These are phyloP conservation scores for Eristalis intricaria DNA, from an alignment of 2,888 invertebrate species.

Conservation along the genomic window DNA sequence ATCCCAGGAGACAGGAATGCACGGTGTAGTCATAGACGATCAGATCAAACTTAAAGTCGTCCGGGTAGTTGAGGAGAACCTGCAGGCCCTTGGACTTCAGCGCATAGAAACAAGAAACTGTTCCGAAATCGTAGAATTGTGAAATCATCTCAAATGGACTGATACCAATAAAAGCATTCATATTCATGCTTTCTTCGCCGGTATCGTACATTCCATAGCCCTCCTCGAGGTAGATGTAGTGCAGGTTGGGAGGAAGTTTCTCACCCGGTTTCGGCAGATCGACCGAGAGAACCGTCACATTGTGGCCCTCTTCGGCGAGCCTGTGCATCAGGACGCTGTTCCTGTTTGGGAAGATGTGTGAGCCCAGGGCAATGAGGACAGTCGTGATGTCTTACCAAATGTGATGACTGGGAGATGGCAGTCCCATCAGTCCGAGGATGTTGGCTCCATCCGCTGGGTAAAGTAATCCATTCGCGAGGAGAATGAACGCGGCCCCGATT, in stretches of 20 bases:
- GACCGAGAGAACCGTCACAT: constrained; percentile 74
- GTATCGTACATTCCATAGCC: constrained; percentile 65
- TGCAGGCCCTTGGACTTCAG: constrained; percentile 73
- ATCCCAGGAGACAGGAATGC: constrained; percentile 76
- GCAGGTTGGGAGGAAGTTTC: constrained; percentile 72
- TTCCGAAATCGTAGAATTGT: constrained; percentile 61
- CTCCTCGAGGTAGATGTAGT: constrained; percentile 75
- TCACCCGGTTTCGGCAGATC: constrained; percentile 72
- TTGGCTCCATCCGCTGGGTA: constrained; percentile 54
- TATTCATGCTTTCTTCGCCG: constrained; percentile 20
- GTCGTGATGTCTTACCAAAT: constrained; percentile 73
- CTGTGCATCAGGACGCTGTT: constrained; percentile 73
- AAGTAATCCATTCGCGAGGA: neutral
- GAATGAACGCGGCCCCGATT: neutral
- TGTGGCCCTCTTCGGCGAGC: constrained; percentile 74
- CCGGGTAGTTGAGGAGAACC: constrained; percentile 75
- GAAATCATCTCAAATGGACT: constrained; percentile 55
- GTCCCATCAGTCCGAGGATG: constrained; percentile 74
- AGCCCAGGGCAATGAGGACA: constrained; percentile 73
- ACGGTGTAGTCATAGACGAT: constrained; percentile 77
- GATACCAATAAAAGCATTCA: constrained; percentile 28
- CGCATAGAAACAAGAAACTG: constrained; percentile 34
- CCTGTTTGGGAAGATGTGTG: constrained; percentile 72
- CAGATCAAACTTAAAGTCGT: constrained; percentile 77
- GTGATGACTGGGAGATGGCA: constrained; percentile 75